Base-by-base conservation (phyloP, 2,888 invertebrate species). In the Xanthia icteritia region DNA sequence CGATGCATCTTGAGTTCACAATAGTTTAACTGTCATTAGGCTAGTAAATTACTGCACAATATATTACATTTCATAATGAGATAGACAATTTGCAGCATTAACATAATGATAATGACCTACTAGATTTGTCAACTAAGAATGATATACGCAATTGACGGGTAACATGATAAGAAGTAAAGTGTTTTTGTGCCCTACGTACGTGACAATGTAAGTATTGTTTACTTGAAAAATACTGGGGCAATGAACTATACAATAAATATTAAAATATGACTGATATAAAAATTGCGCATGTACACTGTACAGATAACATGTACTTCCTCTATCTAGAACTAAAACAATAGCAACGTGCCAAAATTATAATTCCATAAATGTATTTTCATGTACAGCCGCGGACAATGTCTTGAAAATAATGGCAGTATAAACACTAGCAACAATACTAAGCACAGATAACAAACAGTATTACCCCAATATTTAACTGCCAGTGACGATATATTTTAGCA, bases 381-480 rank as follows among this genome's bases (percentile, higher is more conserved):
- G 79, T 68, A 77, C 85, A 71, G 51, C 65, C 48, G 39, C 68
- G 72, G 60, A 84, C 76, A 75, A 73, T 78, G 66, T 73, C 51
- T 84, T 39, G 60, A 74, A 64, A 72, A 13, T 73, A 78, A 81
- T 84, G 51, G 48, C 51, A 67, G 20, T 60, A 71, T 84, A 69
- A 69, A 81, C 63, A 84, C 64, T 42, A 73, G 48, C 56, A 54
- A 81, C 72, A 84, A 76, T 68, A 78, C 73, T 76, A 83, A 54
- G 71, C 65, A 15, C 39, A 65, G 58, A 61, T 66, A 73, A 79
- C 68, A 61, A 72, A 79, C 82, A 87, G 67, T 77, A 85, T 76
- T 69, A 82, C 73, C 51, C 65, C 63, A 69, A 69, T 70, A 82
- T 87, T 68, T 73, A 76, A 87, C 73, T 45, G 54, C 48, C 36